These are phyloP conservation scores for Panthera leo DNA, from an alignment of 2,113 vertebrate genomes.

Conservation along the genomic window DNA sequence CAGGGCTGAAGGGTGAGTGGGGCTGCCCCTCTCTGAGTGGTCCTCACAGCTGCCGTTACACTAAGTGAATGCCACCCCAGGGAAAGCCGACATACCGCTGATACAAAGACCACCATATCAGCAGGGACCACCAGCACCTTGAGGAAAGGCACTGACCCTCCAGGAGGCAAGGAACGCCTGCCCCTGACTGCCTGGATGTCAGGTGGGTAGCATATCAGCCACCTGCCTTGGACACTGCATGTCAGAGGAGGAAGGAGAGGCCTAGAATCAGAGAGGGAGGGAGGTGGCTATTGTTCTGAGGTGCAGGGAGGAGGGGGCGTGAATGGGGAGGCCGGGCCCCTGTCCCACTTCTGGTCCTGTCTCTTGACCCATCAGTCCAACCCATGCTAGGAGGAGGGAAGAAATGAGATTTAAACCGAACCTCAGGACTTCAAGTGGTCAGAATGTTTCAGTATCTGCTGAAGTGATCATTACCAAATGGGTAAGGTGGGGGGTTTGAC, in stretches of 20 bases:
- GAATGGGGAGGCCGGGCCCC: not conserved
- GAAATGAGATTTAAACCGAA: not conserved
- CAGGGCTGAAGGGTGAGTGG: not conserved
- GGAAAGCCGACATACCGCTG: not conserved
- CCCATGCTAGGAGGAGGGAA: not conserved
- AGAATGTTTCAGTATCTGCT: not conserved
- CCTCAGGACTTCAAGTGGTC: not conserved
- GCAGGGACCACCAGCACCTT: not conserved
- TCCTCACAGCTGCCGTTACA: not conserved
- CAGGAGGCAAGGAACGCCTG: not conserved
- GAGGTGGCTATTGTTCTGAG: not conserved
- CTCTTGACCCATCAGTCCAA: not conserved
- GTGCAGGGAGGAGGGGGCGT: not conserved
- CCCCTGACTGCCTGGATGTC: not conserved
- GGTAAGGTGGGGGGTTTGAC: not conserved
- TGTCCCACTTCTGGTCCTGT: not conserved
- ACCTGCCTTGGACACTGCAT: not conserved
- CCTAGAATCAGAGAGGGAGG: not conserved
- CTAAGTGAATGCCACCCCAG: not conserved
- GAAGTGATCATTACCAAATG: not conserved
- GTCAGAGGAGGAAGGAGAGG: not conserved
- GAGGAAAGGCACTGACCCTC: not conserved
- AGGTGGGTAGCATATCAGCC: not conserved
- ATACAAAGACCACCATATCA: not conserved
- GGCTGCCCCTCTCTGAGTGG: not conserved